A percentile compares a stretch with the other conserved stretches of the same genome.
phyloP scores from a whole-genome alignment of 23 tunicate species.

The Halocynthia roretzi region DNA sequence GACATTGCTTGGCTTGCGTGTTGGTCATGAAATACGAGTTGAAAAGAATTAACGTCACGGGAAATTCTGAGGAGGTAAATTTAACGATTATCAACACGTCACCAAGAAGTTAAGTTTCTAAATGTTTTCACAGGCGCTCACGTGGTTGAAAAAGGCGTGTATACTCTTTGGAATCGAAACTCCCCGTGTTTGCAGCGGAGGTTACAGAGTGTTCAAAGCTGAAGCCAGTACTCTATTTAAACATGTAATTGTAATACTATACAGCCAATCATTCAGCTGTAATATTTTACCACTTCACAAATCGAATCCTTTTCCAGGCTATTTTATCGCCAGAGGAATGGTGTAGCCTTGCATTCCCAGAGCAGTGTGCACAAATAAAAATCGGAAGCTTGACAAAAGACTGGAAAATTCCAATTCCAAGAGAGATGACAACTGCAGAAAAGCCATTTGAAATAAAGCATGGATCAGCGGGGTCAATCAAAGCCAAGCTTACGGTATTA shows the following conservation, averaged over 20 bases:
- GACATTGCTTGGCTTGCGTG: slow-evolving; percentile 36
- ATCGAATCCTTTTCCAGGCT: slow-evolving; percentile 7
- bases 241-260: slow-evolving; percentile 1
- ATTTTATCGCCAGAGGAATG: slow-evolving; percentile 30
- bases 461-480: too few species aligned
- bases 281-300: too few species aligned
- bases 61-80: neutral
- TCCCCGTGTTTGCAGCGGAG: slow-evolving; percentile 46
- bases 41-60: neutral
- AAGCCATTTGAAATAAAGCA: neutral
- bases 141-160: slow-evolving; percentile 32
- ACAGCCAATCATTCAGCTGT: too few species aligned
- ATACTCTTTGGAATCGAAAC: slow-evolving; percentile 27
- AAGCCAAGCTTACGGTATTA: neutral
- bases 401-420: slow-evolving; percentile 15
- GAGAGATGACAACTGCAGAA: neutral
- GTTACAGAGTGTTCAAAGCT: slow-evolving; percentile 19
- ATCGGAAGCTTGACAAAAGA: neutral
- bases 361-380: slow-evolving; percentile 27
- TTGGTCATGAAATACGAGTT: slow-evolving; percentile 34
- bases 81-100: neutral
- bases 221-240: slow-evolving; percentile 28
- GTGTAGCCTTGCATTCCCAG: slow-evolving; percentile 48
- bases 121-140: neutral
- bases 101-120: neutral